phyloP scores from a whole-genome alignment of 2,113 vertebrate genomes.

The Ptilorrhoa leucosticta region DNA sequence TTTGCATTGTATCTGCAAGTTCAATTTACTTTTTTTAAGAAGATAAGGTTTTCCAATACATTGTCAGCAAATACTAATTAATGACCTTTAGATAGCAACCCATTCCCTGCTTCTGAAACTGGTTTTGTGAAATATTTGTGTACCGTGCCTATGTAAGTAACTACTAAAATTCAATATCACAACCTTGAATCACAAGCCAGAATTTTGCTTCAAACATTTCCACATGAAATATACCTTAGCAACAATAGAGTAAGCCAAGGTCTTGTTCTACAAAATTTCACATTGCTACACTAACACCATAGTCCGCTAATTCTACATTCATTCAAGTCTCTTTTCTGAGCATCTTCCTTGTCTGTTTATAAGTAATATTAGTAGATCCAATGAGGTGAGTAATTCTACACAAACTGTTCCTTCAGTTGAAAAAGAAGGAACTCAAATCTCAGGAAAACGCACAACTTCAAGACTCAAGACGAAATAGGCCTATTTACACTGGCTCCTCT shows the following conservation, averaged over 20 bases:
- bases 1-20: not conserved
- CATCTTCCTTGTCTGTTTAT: not conserved
- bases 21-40: not conserved
- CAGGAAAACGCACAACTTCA: not conserved
- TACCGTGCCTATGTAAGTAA: not conserved
- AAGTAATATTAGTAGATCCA: not conserved
- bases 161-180: not conserved
- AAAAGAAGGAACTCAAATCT: not conserved
- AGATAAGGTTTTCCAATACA: constrained; percentile 15
- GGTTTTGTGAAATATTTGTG: constrained; percentile 35
- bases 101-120: not conserved
- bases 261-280: not conserved
- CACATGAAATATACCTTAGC: not conserved
- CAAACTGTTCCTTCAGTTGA: not conserved
- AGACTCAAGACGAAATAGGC: not conserved
- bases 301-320: not conserved
- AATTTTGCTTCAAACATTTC: not conserved
- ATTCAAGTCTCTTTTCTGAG: not conserved
- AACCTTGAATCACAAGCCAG: constrained; percentile 6
- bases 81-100: constrained; percentile 14
- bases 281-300: not conserved
- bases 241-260: not conserved
- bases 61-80: constrained; percentile 3
- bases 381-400: not conserved
- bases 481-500: not conserved